phyloP scores from a whole-genome alignment of 2,888 invertebrate species.

The Capitulum mitella region DNA sequence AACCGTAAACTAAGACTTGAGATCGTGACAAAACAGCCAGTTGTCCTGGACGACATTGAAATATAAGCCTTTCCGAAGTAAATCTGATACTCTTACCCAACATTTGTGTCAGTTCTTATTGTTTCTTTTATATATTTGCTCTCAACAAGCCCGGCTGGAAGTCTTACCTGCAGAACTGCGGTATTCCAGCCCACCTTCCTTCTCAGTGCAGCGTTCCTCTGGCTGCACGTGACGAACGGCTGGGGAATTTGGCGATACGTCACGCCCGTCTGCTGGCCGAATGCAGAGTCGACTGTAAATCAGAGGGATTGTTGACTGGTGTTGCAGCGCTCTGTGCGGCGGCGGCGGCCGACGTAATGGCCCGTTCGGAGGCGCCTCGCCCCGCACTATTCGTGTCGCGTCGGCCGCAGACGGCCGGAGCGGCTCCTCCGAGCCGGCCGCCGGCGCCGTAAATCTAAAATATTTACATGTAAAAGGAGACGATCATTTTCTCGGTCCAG shows the following conservation, averaged over 20 bases:
- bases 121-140: too few relatives aligned
- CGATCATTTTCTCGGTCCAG: neutral
- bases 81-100: too few relatives aligned
- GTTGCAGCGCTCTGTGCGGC: neutral
- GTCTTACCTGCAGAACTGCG: too few relatives aligned
- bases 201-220: too few relatives aligned
- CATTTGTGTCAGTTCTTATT: too few relatives aligned
- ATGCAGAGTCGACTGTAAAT: neutral
- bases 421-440: neutral
- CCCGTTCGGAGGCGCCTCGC: neutral
- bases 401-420: neutral
- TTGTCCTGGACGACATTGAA: too few relatives aligned
- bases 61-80: too few relatives aligned
- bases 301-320: neutral
- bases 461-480: constrained; percentile 9
- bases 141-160: too few relatives aligned
- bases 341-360: neutral
- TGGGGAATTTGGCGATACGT: neutral
- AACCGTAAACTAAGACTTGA: too few relatives aligned
- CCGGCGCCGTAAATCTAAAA: neutral
- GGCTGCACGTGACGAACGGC: neutral
- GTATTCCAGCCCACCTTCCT: too few relatives aligned
- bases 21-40: too few relatives aligned
- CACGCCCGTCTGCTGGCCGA: neutral
- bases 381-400: neutral